Evolutionary conservation across 2,797 vertebrate species (phyloP), one percentile per base, ranked within the genome.

Genomic region (Acanthurus leucopareius): DNA sequence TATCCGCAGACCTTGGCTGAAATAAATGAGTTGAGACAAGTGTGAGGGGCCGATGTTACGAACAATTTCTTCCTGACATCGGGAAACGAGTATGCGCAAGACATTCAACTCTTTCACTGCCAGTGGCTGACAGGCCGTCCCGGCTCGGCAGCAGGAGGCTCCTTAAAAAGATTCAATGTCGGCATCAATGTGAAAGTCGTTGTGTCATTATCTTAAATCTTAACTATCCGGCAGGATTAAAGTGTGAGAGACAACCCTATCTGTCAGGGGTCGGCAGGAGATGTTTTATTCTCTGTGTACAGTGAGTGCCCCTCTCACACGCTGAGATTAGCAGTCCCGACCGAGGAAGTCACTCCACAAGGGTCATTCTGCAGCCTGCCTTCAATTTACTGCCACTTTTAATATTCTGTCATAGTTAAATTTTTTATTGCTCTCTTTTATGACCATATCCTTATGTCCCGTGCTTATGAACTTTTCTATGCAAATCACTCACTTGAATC

Each of bases 11-110:
- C 95, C 95, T 96, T 96, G 95, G 94, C 94, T 93, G 94, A 94
- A 94, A 94, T 94, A 95, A 95, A 96, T 95, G 95, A 95, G 94
- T 95, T 95, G 95, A 95, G 94, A 95, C 94, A 95, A 94, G 94
- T 92, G 93, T 82, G 92, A 87, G 88, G 86, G 84, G 89, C 87
- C 77, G 89, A 89, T 92, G 93, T 93, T 94, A 93, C 93, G 93
- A 94, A 95, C 94, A 93, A 93, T 94, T 94, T 95, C 94, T 94
- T 93, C 91, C 90, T 87, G 91, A 92, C 92, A 85, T 84, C 88
- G 73, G 90, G 82, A 87, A 93, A 92, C 86, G 86, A 84, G 90
- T 77, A 56, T 67, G 88, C 72, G 88, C 85, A 47, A 93, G 91
- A 94, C 92, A 94, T 94, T 94, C 93, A 93, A 91, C 94, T 95